phyloP scores from a whole-genome alignment of 2,797 vertebrate genomes.

The Manis pentadactyla region DNA sequence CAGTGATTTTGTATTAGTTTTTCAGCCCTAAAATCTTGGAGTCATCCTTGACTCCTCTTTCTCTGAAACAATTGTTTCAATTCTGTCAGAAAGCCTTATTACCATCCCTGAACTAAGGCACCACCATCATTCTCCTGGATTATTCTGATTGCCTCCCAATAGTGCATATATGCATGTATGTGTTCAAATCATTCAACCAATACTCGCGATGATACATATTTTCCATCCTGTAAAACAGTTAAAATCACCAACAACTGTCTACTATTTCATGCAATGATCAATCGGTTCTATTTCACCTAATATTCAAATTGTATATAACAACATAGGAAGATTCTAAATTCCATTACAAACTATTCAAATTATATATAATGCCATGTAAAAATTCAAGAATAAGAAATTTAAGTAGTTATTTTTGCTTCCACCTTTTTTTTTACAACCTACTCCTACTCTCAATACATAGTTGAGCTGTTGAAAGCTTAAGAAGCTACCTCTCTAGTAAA shows the following conservation, averaged over 20 bases:
- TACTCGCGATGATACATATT: not conserved
- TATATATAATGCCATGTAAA: not conserved
- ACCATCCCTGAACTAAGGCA: not conserved
- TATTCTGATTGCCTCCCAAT: not conserved
- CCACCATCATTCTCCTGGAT: not conserved
- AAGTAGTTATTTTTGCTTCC: not conserved
- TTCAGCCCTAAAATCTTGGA: not conserved
- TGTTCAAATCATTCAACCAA: not conserved
- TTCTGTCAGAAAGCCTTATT: not conserved
- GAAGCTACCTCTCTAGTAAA: not conserved
- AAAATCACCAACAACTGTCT: not conserved
- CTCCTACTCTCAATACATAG: not conserved
- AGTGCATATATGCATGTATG: not conserved
- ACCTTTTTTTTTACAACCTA: not conserved
- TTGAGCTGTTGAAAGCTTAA: conserved; percentile 6
- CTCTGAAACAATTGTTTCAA: not conserved
- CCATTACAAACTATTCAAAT: not conserved
- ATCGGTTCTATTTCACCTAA: not conserved
- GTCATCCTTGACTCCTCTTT: not conserved
- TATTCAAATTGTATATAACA: not conserved
- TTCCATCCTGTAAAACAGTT: not conserved
- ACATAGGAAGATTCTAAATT: not conserved
- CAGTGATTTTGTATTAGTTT: not conserved
- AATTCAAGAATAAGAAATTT: not conserved
- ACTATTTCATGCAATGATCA: not conserved